phyloP scores from a whole-genome alignment of 2,113 vertebrate genomes.

The Nestor notabilis region DNA sequence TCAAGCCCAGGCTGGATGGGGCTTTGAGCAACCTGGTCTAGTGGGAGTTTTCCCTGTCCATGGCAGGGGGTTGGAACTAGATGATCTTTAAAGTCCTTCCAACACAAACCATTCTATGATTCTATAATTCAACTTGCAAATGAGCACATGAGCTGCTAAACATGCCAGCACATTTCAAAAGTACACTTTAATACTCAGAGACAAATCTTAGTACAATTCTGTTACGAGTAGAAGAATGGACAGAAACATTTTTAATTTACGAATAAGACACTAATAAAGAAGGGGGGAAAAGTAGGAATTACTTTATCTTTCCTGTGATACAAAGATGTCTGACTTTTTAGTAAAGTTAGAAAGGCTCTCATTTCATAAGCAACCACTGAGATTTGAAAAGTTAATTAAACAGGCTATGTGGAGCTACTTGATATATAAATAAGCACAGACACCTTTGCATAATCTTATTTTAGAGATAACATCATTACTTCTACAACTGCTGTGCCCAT shows the following conservation, averaged over 20 bases:
- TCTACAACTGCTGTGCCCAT: neutral
- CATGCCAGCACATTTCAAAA: neutral
- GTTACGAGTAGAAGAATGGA: neutral
- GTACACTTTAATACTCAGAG: neutral
- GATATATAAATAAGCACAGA: neutral
- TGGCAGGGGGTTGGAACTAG: neutral
- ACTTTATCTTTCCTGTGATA: neutral
- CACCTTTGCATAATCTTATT: neutral
- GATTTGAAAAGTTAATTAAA: neutral
- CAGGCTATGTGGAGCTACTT: neutral
- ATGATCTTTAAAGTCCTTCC: neutral
- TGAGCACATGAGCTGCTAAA: neutral
- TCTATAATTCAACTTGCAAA: neutral
- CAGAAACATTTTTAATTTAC: neutral
- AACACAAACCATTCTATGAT: neutral
- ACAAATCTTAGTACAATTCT: neutral
- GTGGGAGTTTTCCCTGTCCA: neutral
- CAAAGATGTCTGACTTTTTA: neutral
- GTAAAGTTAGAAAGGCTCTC: neutral
- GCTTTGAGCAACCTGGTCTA: neutral
- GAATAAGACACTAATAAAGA: neutral
- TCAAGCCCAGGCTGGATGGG: neutral
- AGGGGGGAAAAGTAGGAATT: neutral
- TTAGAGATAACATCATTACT: neutral
- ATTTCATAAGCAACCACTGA: neutral